A percentile compares a stretch with the other conserved stretches of the same genome.
Evolutionary conservation across 2,113 vertebrate genomes (phyloP).

Genomic region (Sceloporus tristichus): DNA sequence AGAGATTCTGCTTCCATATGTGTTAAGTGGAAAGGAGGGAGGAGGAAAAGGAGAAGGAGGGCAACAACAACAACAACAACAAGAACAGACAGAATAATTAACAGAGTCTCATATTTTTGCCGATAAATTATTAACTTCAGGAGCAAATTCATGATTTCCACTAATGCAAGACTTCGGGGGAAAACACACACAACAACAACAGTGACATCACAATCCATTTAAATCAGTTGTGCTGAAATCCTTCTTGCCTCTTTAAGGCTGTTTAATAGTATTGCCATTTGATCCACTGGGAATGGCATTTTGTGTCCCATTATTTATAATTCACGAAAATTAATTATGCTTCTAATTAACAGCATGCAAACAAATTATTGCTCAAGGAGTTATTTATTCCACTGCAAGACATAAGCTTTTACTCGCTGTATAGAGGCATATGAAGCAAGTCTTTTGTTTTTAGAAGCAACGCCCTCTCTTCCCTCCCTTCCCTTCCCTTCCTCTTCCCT

Average conservation of each 20-base stretch:
- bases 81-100: constrained; percentile 81
- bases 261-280: constrained; percentile 77
- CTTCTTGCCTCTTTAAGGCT: constrained; percentile 61
- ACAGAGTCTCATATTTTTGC: constrained; percentile 75
- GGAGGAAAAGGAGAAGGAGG: constrained; percentile 6
- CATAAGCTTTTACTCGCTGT: constrained; percentile 59
- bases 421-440: constrained; percentile 48
- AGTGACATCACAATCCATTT: constrained; percentile 57
- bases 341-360: constrained; percentile 83
- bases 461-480: no score
- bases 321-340: constrained; percentile 84
- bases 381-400: constrained; percentile 77
- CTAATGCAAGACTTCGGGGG: constrained; percentile 54
- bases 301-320: constrained; percentile 81
- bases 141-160: constrained; percentile 69
- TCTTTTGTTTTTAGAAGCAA: constrained; percentile 41
- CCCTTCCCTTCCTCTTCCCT: constrained; percentile 33
- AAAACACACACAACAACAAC: neutral
- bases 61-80: no score
- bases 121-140: constrained; percentile 79
- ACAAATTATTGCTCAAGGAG: constrained; percentile 82
- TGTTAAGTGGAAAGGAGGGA: constrained; percentile 75
- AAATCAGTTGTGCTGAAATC: constrained; percentile 62
- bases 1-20: constrained; percentile 84
- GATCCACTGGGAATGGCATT: constrained; percentile 78